Base-by-base conservation (phyloP, 2,888 invertebrate genomes). In the Athalia cordata region DNA sequence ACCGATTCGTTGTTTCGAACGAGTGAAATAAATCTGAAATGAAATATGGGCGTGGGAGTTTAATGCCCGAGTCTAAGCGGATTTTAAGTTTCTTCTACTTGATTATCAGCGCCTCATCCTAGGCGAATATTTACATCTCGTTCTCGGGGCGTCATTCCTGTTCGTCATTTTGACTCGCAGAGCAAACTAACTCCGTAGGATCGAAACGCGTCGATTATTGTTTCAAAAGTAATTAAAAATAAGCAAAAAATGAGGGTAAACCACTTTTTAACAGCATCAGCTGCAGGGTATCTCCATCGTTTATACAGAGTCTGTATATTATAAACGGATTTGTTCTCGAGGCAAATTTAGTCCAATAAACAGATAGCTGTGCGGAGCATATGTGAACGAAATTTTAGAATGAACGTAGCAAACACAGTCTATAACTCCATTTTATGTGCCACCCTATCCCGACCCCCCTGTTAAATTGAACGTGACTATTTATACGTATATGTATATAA, bases 391-490 rank as follows among this genome's bases (percentile, higher is more conserved):
- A 47, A 65, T 8, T 65, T 7, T 11, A 47, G 47, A 11, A n/a
- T 47, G 47, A 47, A 65, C n/a, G 49, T 65, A 8, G 11, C 13
- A 13, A 5, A 15, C 5, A 47, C 7, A 47, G 29, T 29, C 29
- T 29, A 29, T 29, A 29, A 13, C 62, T 78, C 78, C 45, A 13
- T 47, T 65, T 57, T 52, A 47, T 66, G 8, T 11, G 13, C 13
- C 15, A 57, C 66, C 13, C 47, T 52, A 9, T 8, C 11, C 5
- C 47, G 47, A 7, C 8, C 68, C 7, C 9, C 6, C 50, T 11
- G 61, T 62, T 3, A 77, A 62, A 81, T 78, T 80, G 68, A 62
- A 80, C 79, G 74, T 77, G 80, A 81, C 78, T 13, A 61, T 77
- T 72, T 59, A 59, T 68, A 6, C 15, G 5, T n/a, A 49, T n/a